These are phyloP conservation scores for Tetanocera ferruginea DNA, from an alignment of 2,888 invertebrate species.

Conservation along the genomic window DNA sequence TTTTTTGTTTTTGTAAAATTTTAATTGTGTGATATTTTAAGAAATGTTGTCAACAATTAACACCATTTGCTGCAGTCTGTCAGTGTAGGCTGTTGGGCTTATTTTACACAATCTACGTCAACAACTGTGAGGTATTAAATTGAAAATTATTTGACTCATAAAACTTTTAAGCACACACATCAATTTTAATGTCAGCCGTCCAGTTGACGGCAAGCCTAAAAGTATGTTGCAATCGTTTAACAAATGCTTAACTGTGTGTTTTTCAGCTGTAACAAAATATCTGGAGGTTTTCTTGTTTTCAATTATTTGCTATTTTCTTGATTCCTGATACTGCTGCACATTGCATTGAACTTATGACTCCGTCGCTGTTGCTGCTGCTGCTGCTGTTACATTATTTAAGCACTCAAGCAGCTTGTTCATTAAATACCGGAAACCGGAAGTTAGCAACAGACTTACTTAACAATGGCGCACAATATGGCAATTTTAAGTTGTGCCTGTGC, in stretches of 20 bases:
- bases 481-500: neutral
- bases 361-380: neutral
- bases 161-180: neutral
- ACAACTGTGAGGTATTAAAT: no score
- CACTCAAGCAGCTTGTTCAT: conserved; percentile 30
- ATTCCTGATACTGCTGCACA: neutral
- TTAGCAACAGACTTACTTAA: conserved; percentile 25
- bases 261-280: no score
- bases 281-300: neutral
- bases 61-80: no score
- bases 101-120: no score
- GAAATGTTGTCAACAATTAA: no score
- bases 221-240: no score
- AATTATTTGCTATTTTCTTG: neutral
- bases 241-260: no score
- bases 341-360: neutral
- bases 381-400: conserved; percentile 22
- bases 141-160: neutral
- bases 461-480: conserved; percentile 20
- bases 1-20: no score
- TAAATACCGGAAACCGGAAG: conserved; percentile 37
- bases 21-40: no score
- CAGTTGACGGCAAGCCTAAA: neutral
- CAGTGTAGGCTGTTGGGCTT: no score
- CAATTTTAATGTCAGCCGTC: neutral